phyloP scores from a whole-genome alignment of 2,113 vertebrate genomes.

The Cyprinus carpio region DNA sequence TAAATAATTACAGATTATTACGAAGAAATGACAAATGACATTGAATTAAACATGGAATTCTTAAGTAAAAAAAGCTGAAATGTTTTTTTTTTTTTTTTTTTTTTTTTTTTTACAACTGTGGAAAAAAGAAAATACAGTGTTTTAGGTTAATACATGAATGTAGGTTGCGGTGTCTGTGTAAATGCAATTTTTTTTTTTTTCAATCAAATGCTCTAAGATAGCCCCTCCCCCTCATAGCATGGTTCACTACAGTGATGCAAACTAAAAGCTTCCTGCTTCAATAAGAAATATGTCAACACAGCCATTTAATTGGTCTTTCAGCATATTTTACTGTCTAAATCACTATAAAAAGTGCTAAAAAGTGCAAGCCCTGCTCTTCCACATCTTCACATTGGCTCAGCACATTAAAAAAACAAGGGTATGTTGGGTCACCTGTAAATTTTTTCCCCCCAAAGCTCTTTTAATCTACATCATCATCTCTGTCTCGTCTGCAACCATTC shows the following conservation, averaged over 20 bases:
- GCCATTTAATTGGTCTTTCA: background rate
- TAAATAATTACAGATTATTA: too few relatives aligned
- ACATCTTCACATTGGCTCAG: background rate
- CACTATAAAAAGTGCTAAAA: background rate
- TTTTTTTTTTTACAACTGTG: too few relatives aligned
- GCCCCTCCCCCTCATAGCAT: background rate
- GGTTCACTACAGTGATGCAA: background rate
- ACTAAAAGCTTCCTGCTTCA: background rate
- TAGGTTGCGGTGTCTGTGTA: background rate
- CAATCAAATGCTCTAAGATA: background rate
- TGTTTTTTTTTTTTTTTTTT: too few relatives aligned
- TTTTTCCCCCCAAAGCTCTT: background rate
- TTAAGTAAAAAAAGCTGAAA: too few relatives aligned
- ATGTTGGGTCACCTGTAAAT: background rate
- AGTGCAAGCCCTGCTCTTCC: background rate
- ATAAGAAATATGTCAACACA: background rate
- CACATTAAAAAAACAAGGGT: slow-evolving; percentile 3
- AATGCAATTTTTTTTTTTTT: background rate
- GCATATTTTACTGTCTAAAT: slow-evolving; percentile 22
- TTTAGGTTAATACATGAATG: background rate
- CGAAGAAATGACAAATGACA: too few relatives aligned
- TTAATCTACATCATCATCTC: slow-evolving; percentile 13
- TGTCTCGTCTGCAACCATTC: background rate
- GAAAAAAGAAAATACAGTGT: background rate
- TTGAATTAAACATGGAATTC: too few relatives aligned